Evolutionary conservation across 1,140 invertebrate genomes (phyloP).

Genomic region (Tribolium castaneum): DNA sequence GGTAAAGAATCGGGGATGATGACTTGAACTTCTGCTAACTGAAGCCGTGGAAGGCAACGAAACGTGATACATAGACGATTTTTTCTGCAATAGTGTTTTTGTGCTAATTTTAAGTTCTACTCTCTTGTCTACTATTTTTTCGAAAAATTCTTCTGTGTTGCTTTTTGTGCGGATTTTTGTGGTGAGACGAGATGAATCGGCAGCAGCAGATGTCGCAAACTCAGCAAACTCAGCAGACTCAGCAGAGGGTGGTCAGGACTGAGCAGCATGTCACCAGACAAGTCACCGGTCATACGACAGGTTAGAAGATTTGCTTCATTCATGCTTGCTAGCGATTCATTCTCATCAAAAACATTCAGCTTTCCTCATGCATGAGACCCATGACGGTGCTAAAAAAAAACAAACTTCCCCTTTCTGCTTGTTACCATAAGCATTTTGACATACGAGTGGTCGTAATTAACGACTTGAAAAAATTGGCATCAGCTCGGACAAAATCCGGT

Average conservation of each 20-base stretch:
- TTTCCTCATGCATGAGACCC: conserved; percentile 17
- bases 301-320: conserved; percentile 66
- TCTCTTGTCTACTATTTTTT: conserved; percentile 47
- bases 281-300: conserved; percentile 82
- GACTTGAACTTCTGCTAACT: conserved; percentile 83
- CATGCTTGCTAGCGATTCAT: conserved; percentile 18
- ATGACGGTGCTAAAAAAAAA: not conserved
- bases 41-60: conserved; percentile 71
- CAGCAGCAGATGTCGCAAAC: conserved; percentile 65
- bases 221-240: conserved; percentile 69
- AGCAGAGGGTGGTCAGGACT: conserved; percentile 76
- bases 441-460: not conserved
- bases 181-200: conserved; percentile 63
- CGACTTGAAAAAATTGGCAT: not conserved
- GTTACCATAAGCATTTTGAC: not conserved
- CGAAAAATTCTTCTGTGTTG: conserved; percentile 48
- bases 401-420: not conserved
- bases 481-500: not conserved
- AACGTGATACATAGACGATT: conserved; percentile 46
- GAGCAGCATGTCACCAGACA: conserved; percentile 82
- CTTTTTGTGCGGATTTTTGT: conserved; percentile 59
- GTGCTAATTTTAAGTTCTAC: conserved; percentile 46
- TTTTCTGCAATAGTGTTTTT: conserved; percentile 53
- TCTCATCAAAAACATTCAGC: not conserved
- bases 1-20: conserved; percentile 83